Percentiles rank a stretch among this genome's conserved stretches.
These are phyloP conservation scores for Burhinus oedicnemus DNA, from an alignment of 2,113 vertebrate genomes.

Conservation along the genomic window DNA sequence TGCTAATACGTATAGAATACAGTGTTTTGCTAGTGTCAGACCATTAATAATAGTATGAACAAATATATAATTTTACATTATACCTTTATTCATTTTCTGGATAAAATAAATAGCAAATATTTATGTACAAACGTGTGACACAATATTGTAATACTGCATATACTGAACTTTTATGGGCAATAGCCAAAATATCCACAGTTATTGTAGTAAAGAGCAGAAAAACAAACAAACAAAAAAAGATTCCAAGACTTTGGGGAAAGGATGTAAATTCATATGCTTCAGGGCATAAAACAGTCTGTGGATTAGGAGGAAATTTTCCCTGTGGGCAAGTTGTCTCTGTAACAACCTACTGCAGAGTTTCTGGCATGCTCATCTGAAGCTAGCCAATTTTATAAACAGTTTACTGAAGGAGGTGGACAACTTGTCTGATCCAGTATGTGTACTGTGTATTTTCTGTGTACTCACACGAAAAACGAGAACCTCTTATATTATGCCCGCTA, in stretches of 20 bases:
- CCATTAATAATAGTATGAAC: conserved; percentile 7
- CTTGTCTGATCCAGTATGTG: background rate
- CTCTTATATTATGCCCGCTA: background rate
- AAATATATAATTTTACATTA: conserved; percentile 40
- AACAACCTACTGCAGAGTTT: background rate
- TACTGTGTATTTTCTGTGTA: background rate
- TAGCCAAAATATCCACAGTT: background rate
- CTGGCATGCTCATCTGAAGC: background rate
- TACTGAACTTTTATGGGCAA: background rate
- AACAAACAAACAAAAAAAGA: background rate
- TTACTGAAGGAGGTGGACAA: background rate
- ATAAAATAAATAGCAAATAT: conserved; percentile 30
- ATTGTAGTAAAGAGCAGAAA: background rate
- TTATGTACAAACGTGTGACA: background rate
- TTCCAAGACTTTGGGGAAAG: background rate
- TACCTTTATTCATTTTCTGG: background rate
- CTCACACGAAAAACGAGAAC: background rate
- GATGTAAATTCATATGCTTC: background rate
- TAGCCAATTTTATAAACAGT: background rate
- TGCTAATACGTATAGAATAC: conserved; percentile 10
- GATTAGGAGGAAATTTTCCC: background rate
- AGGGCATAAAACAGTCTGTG: background rate
- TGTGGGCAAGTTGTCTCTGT: background rate
- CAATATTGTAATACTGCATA: background rate
- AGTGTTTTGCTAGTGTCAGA: conserved; percentile 16